Conservation (phyloP, 1,140 invertebrate species). For the Sitobion miscanthi region DNA sequence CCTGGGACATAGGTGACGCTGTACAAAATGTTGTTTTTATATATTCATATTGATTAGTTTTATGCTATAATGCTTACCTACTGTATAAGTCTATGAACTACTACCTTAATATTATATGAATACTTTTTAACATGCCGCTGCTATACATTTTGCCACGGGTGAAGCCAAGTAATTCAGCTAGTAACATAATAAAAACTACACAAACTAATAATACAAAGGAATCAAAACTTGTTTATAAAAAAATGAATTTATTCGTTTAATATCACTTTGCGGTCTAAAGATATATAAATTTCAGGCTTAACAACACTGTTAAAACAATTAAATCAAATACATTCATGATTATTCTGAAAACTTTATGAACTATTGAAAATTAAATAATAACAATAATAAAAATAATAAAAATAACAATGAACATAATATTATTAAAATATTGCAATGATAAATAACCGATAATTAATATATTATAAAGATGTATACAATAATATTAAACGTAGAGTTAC, state of each 20-base stretch:
- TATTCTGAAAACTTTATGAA: background rate
- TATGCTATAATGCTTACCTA: too few species aligned
- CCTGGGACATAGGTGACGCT: too few species aligned
- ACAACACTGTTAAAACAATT: slow-evolving; percentile 7
- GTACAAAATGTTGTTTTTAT: too few species aligned
- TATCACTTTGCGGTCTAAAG: slow-evolving; percentile 13
- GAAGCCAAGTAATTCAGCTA: background rate
- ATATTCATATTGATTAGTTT: too few species aligned
- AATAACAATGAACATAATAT: background rate
- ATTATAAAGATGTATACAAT: background rate
- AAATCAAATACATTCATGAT: background rate
- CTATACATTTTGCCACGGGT: background rate
- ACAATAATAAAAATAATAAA: background rate
- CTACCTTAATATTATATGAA: background rate
- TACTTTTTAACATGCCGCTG: background rate
- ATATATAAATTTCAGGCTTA: background rate
- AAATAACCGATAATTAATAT: background rate
- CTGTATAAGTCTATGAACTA: background rate
- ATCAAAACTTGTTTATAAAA: background rate
- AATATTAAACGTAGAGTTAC: background rate
- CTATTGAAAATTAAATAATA: background rate
- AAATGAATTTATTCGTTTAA: slow-evolving; percentile 7
- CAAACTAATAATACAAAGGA: background rate
- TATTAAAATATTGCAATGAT: background rate
- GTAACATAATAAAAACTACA: background rate